These are phyloP conservation scores for Falco biarmicus DNA, from an alignment of 2,797 vertebrate genomes.

Conservation along the genomic window DNA sequence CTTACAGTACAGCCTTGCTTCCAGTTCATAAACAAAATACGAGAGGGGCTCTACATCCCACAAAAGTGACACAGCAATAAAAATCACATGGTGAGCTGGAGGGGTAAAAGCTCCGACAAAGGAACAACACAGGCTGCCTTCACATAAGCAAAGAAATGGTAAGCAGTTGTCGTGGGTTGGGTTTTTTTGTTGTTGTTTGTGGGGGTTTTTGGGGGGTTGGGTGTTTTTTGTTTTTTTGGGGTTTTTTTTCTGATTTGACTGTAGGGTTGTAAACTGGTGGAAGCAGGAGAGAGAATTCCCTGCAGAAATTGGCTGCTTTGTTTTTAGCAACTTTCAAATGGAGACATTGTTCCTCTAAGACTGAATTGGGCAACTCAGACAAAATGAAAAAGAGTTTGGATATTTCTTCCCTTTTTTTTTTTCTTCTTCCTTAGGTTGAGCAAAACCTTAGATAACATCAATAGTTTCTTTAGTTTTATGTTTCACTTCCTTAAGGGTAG, in stretches of 20 bases:
- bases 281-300: neutral
- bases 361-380: neutral
- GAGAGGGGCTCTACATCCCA: neutral
- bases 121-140: neutral
- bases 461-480: constrained; percentile 69
- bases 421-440: constrained; percentile 43
- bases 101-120: neutral
- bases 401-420: neutral
- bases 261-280: neutral
- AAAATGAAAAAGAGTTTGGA: neutral
- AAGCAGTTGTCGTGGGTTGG: neutral
- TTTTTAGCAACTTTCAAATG: neutral
- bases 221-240: neutral
- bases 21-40: neutral
- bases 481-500: constrained; percentile 55
- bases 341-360: neutral
- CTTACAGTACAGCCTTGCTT: neutral
- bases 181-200: neutral
- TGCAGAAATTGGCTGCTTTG: neutral
- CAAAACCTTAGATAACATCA: constrained; percentile 60
- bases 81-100: neutral
- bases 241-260: neutral
- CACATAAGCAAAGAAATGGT: neutral
- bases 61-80: neutral
- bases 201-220: too few relatives aligned